These are phyloP conservation scores for Rhegmatorhina hoffmannsi DNA, from an alignment of 2,113 vertebrate genomes.

Conservation along the genomic window DNA sequence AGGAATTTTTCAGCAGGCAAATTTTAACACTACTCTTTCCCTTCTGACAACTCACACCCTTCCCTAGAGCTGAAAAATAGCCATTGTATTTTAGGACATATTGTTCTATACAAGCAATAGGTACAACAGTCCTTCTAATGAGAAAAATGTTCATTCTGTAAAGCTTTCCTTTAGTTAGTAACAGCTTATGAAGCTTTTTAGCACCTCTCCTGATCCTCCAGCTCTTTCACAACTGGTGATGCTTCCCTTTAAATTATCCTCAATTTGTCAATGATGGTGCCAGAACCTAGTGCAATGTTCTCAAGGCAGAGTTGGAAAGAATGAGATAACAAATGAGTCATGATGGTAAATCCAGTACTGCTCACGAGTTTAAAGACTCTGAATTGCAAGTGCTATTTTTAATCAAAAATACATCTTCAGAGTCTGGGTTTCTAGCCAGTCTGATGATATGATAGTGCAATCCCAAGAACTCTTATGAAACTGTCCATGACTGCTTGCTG, in stretches of 20 bases:
- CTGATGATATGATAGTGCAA: constrained; percentile 48
- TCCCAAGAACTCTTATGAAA: constrained; percentile 51
- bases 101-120: background rate
- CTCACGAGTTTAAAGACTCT: constrained; percentile 43
- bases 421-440: constrained; percentile 32
- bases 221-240: constrained; percentile 19
- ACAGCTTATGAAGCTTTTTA: background rate
- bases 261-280: constrained; percentile 24
- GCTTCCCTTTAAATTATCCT: constrained; percentile 22
- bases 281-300: constrained; percentile 22
- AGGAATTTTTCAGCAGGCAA: background rate
- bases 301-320: constrained; percentile 32
- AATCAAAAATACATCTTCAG: constrained; percentile 56
- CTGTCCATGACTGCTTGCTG: background rate
- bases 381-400: constrained; percentile 59
- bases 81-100: background rate
- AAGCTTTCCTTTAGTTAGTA: background rate
- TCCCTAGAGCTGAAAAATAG: background rate
- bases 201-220: background rate
- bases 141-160: background rate
- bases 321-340: constrained; percentile 65
- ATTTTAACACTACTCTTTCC: background rate
- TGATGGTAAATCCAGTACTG: constrained; percentile 28
- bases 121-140: background rate
- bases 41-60: background rate